Evolutionary conservation across 2,113 vertebrate species (phyloP), one percentile per base, ranked within the genome.

Genomic region (Lathamus discolor): DNA sequence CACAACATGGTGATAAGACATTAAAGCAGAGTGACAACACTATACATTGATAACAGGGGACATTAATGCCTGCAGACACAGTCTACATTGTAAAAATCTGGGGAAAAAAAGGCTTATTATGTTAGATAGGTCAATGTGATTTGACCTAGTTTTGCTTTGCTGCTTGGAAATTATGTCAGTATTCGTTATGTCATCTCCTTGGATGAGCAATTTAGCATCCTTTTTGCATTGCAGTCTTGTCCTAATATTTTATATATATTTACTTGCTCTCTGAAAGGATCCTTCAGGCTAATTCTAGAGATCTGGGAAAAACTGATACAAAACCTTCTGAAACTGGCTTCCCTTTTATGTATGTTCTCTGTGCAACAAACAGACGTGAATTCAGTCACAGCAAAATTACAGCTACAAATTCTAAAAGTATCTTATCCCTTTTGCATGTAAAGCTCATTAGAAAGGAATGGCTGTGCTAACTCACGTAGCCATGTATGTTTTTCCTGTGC

Each of bases 91-190:
- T 97, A 97, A 97, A 97, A 97, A 96, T 97, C 90, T 96, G 88
- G 72, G 73, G 95, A 96, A 95, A 97, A 96, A 91, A 91, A 82
- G 91, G 95, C 96, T 97, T 97, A 97, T 97, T 98, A 97, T 96
- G 94, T 97, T 97, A 97, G 97, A 97, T 97, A 96, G 97, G 97
- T 98, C 97, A 98, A 92, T 74, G 64, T 96, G 97, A 97, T 97
- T 96, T 98, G 98, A 98, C 98, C 98, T 98, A 98, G 96, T 98
- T 98, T 98, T 97, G 96, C 95, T 97, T 97, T 97, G 97, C 97
- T 97, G 96, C 97, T 97, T 97, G 95, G 93, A 98, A 98, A 98
- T 98, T 96, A 97, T 98, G 98, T 98, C 97, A 98, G 95, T 95
- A 93, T 96, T 97, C 86, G 95, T 99, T 98, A 98, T 91, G 96